Evolutionary conservation across 2,797 vertebrate genomes (phyloP), one percentile per base, ranked within the genome.

Genomic region (Phrynocephalus guinanensis): DNA sequence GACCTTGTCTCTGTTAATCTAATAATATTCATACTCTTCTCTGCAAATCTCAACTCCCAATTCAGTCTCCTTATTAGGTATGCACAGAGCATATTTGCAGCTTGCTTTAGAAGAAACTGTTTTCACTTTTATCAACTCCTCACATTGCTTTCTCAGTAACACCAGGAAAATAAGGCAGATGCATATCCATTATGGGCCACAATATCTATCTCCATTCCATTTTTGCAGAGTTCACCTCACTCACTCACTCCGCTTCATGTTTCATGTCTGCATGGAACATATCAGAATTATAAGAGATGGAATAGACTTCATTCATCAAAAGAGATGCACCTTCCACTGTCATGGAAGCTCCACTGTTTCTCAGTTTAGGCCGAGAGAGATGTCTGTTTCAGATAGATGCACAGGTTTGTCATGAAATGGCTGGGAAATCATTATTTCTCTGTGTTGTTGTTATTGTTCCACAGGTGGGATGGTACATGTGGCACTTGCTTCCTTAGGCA

Each of bases 1-100:
- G 87, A 79, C 81, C 24, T 79, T 90, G 71, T 90, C 63, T 18
- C 3, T 63, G 48, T 87, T 87, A 80, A 87, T 84, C 82, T 77
- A 90, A 90, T 66, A 81, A 63, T 84, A 90, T 84, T 87, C 82
- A 84, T 81, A 81, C 44, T 70, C 52, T 84, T 81, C 5, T 72
- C 75, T 66, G 8, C 72, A 85, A 90, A 90, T 30, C 63, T 89
- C 33, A 38, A 30, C 3, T 82, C 86, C 92, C 83, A 83, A 3
- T 76, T 80, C 16, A 82, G 10, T 26, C 86, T 33, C 48, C 22
- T 78, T 13, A 80, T 13, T 85, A 16, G 9, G 0, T 44, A 63
- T 13, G 0, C 8, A 30, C 56, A 44, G 66, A 2, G 1, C 18
- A 85, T 30, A 67, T 81, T 87, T 3, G 73, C 33, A 13, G 20